Percentiles rank a stretch among this genome's conserved stretches.
These are phyloP conservation scores for Lepus americanus DNA, from an alignment of 2,113 vertebrate genomes.

Conservation along the genomic window DNA sequence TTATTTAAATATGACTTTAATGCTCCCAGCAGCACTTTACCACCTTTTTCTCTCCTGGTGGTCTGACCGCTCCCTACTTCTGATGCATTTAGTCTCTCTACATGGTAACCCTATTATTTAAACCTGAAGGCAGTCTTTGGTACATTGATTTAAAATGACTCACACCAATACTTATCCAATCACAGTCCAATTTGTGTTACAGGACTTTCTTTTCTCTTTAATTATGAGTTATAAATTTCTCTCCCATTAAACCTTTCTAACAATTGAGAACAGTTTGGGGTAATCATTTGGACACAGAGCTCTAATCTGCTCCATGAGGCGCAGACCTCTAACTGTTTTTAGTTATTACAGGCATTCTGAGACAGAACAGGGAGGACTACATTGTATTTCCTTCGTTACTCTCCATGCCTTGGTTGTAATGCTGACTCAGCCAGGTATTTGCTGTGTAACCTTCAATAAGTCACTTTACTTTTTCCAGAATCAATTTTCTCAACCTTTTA, in stretches of 20 bases:
- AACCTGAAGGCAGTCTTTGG: not conserved
- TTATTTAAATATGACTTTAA: not conserved
- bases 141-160: constrained; percentile 38
- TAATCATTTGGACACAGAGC: not conserved
- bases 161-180: constrained; percentile 9
- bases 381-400: not conserved
- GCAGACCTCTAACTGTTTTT: not conserved
- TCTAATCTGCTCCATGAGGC: not conserved
- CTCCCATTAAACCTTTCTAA: constrained; percentile 11
- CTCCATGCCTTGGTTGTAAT: not conserved
- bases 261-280: not conserved
- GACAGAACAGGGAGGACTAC: not conserved
- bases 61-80: not conserved
- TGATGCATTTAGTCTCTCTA: not conserved
- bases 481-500: constrained; percentile 38
- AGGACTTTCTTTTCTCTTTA: not conserved
- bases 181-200: not conserved
- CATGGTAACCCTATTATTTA: not conserved
- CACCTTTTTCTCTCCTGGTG: not conserved
- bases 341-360: not conserved
- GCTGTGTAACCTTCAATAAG: not conserved
- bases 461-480: not conserved
- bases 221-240: not conserved
- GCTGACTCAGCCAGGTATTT: not conserved
- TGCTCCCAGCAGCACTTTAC: not conserved